These are phyloP conservation scores for Cataglyphis albicans DNA, from an alignment of 2,888 invertebrate species.

Conservation along the genomic window DNA sequence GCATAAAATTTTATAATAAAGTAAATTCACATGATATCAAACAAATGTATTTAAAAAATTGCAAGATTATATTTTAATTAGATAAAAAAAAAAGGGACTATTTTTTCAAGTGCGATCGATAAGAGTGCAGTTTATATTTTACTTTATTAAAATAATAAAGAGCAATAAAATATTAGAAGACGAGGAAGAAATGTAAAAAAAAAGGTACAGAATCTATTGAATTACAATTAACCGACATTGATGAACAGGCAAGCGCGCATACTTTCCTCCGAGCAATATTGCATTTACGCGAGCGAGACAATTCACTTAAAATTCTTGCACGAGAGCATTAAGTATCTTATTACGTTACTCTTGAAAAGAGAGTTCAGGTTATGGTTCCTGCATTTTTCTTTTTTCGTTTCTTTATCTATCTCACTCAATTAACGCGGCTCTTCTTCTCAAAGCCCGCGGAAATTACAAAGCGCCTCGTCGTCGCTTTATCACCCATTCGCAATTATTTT, in stretches of 20 bases:
- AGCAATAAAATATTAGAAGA: not conserved
- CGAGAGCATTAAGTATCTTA: constrained; percentile 44
- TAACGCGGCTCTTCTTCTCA: constrained; percentile 48
- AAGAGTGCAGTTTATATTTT: not conserved
- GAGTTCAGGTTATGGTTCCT: not conserved
- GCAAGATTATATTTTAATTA: not conserved
- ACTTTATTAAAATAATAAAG: not conserved
- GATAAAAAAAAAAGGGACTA: not conserved
- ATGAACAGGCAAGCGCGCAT: not conserved
- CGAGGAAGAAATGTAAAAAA: not conserved
- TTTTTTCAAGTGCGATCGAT: not conserved
- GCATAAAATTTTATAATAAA: not conserved
- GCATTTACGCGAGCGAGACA: not conserved
- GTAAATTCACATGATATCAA: not conserved
- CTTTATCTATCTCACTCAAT: constrained; percentile 40
- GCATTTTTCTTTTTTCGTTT: constrained; percentile 8
- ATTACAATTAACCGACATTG: not conserved
- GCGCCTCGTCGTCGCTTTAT: constrained; percentile 48
- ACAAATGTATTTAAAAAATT: not conserved
- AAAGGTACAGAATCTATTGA: not conserved
- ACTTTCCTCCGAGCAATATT: not conserved
- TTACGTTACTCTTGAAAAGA: constrained; percentile 31
- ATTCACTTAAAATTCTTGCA: constrained; percentile 50
- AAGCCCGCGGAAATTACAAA: constrained; percentile 53
- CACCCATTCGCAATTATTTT: constrained; percentile 56